Percentiles rank a stretch among this genome's conserved stretches.
Conservation (phyloP, 2,113 vertebrate genomes). For the Menidia beryllina region DNA sequence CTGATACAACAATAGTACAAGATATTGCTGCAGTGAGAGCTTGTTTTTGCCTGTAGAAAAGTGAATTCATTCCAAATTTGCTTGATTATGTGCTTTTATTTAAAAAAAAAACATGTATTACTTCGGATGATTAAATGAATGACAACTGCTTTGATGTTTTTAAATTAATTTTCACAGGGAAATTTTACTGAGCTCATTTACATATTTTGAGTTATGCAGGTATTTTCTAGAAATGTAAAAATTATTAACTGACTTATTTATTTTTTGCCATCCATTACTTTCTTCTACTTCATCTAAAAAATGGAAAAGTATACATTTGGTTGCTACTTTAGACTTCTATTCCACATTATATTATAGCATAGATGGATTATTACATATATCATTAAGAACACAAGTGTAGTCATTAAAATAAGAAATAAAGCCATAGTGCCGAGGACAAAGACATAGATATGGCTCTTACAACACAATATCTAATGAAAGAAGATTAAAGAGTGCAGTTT, state of each 20-base stretch:
- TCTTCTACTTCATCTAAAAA: too few species aligned
- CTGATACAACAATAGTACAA: slow-evolving; percentile 14
- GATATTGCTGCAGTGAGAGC: slow-evolving; percentile 14
- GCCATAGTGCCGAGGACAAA: neutral
- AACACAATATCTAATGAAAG: slow-evolving; percentile 20
- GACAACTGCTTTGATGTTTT: neutral
- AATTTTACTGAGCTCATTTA: too few species aligned
- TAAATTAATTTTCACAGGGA: too few species aligned
- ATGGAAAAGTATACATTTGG: too few species aligned
- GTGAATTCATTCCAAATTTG: neutral
- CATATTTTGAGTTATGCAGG: too few species aligned
- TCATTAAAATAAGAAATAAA: slow-evolving; percentile 10
- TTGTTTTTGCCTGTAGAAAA: neutral
- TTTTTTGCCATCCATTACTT: too few species aligned
- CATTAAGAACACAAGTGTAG: neutral
- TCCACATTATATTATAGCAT: too few species aligned
- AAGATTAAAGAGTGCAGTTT: slow-evolving; percentile 16
- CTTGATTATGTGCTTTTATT: neutral
- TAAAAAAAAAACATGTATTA: neutral
- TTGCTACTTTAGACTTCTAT: too few species aligned
- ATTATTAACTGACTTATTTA: too few species aligned
- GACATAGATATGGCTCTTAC: neutral
- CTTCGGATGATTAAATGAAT: neutral
- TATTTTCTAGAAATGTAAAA: too few species aligned
- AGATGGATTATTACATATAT: too few species aligned